A percentile compares a stretch with the other conserved stretches of the same genome.
phyloP scores from a whole-genome alignment of 2,113 vertebrate species.

The Salvator merianae region DNA sequence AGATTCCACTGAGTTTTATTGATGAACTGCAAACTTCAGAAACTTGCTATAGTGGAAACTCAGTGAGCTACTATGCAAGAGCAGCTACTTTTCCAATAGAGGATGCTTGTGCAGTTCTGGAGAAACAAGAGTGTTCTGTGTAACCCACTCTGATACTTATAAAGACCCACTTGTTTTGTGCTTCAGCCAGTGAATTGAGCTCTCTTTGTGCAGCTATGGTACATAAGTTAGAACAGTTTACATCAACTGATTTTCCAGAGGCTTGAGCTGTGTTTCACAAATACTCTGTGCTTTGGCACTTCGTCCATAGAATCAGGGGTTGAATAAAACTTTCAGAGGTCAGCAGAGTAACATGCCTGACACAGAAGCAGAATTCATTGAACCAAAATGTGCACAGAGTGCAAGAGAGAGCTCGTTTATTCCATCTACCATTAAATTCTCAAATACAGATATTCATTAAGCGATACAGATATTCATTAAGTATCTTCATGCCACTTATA shows the following conservation, averaged over 20 bases:
- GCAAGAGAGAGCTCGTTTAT: not conserved
- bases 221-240: not conserved
- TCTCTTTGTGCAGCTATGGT: slow-evolving; percentile 33
- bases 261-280: slow-evolving; percentile 29
- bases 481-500: too few species aligned
- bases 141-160: slow-evolving; percentile 18
- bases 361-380: slow-evolving; percentile 6
- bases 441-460: not conserved
- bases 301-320: not conserved
- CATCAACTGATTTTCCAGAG: slow-evolving; percentile 8
- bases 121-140: slow-evolving; percentile 43
- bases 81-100: not conserved
- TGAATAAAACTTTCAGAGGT: not conserved
- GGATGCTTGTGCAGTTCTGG: slow-evolving; percentile 1
- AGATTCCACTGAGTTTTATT: not conserved
- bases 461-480: not conserved
- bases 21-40: not conserved
- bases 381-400: slow-evolving; percentile 3
- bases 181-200: slow-evolving; percentile 35
- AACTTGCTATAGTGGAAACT: not conserved
- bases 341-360: not conserved
- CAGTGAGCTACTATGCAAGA: slow-evolving; percentile 3
- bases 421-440: not conserved
- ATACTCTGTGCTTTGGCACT: not conserved
- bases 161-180: slow-evolving; percentile 54